These are phyloP conservation scores for Ficedula albicollis DNA, from an alignment of 2,797 vertebrate genomes.

Conservation along the genomic window DNA sequence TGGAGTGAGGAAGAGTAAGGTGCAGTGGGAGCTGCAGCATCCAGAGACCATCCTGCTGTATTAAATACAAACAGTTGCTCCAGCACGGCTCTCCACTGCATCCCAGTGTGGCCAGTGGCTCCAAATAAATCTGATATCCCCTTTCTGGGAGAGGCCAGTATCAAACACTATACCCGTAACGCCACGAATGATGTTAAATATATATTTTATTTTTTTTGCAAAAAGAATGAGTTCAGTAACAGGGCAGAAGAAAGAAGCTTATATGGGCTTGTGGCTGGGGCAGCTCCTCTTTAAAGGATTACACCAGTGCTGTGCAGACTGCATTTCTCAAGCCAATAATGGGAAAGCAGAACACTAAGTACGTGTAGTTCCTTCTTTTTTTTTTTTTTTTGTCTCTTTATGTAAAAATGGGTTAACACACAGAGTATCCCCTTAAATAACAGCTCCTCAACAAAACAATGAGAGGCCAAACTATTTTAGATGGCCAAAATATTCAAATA, in stretches of 20 bases:
- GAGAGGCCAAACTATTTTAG: background rate
- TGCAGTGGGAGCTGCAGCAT: background rate
- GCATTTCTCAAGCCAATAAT: background rate
- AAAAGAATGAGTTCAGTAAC: background rate
- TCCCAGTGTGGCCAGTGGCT: accelerated
- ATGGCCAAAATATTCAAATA: background rate
- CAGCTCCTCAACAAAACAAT: background rate
- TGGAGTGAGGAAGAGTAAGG: accelerated
- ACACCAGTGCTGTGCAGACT: background rate
- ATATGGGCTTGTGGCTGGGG: background rate
- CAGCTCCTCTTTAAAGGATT: background rate
- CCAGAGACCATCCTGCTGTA: background rate
- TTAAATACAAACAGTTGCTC: background rate
- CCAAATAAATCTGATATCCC: background rate
- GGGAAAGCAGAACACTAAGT: background rate
- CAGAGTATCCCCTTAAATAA: background rate
- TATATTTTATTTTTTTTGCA: background rate
- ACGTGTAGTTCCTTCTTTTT: background rate
- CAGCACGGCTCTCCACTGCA: accelerated
- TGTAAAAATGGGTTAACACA: background rate
- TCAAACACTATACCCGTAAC: background rate
- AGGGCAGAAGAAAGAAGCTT: background rate
- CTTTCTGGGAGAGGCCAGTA: background rate
- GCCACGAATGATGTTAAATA: background rate
- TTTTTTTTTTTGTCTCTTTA: background rate